Evolutionary conservation across 2,113 vertebrate genomes (phyloP).

Genomic region (Illadopsis cleaveri): DNA sequence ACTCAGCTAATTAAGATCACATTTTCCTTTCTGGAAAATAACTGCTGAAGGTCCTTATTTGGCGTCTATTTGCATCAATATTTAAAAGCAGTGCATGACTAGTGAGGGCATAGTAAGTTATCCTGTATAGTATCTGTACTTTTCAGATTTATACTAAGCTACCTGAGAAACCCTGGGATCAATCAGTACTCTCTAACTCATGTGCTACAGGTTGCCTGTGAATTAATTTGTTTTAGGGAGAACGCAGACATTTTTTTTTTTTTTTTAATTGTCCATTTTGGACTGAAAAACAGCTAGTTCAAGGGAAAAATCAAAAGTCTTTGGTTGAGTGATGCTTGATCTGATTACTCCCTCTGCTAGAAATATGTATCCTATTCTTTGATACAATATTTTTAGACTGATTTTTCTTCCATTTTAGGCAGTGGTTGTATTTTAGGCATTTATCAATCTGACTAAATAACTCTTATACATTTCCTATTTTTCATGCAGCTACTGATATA

Average conservation of each 20-base stretch:
- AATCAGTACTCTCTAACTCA: not conserved
- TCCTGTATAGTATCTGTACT: too few relatives aligned
- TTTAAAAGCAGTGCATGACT: not conserved
- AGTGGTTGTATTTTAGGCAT: not conserved
- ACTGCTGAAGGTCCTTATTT: not conserved
- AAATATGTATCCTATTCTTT: not conserved
- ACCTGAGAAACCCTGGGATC: not conserved
- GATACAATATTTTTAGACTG: not conserved
- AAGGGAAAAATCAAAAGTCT: not conserved
- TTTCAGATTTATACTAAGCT: not conserved
- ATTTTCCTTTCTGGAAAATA: not conserved
- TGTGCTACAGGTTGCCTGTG: rapidly evolving
- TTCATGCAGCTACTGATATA: not conserved
- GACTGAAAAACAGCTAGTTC: not conserved
- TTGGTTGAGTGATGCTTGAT: not conserved
- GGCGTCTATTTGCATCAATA: not conserved
- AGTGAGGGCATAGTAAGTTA: not conserved
- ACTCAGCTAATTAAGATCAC: not conserved
- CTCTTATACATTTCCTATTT: not conserved
- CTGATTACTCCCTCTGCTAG: not conserved
- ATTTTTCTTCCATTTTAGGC: not conserved
- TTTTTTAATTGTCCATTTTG: not conserved
- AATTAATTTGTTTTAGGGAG: not conserved
- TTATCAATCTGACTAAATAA: not conserved
- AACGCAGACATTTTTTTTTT: not conserved